Conservation (phyloP, 2,113 vertebrate genomes). For the Taxidea taxus region DNA sequence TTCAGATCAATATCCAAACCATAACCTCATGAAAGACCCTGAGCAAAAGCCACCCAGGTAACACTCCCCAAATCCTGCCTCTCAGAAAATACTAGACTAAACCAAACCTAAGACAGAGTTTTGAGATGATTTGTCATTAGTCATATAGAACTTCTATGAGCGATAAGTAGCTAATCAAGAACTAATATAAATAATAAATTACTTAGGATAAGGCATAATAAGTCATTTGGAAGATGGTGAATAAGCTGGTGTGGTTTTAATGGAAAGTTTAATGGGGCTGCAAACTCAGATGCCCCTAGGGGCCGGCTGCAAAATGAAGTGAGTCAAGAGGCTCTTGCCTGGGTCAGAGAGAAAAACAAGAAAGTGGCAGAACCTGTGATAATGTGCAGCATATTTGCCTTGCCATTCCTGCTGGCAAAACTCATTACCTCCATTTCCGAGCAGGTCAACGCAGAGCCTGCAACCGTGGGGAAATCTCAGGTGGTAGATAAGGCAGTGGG, state of each 20-base stretch:
- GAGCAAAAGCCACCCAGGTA: neutral
- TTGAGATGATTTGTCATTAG: neutral
- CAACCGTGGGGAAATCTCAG: neutral
- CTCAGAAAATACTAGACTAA: neutral
- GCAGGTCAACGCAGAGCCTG: neutral
- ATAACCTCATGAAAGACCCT: neutral
- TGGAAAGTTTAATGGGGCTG: neutral
- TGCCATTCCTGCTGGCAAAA: neutral
- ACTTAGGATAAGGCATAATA: neutral
- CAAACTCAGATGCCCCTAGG: neutral
- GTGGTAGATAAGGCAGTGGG: neutral
- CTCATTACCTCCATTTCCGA: neutral
- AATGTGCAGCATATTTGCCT: neutral
- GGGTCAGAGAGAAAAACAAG: neutral
- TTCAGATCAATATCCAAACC: neutral
- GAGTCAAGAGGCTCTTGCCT: neutral
- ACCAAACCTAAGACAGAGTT: neutral
- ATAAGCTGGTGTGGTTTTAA: neutral
- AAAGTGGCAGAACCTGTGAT: neutral
- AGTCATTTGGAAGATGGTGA: neutral
- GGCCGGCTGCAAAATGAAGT: neutral
- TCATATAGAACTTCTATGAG: neutral
- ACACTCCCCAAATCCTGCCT: neutral
- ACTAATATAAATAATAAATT: neutral
- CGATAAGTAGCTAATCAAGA: neutral